These are phyloP conservation scores for Stichopus horrens DNA, from an alignment of 53 echinoderm and acorn worm genomes.

Conservation along the genomic window DNA sequence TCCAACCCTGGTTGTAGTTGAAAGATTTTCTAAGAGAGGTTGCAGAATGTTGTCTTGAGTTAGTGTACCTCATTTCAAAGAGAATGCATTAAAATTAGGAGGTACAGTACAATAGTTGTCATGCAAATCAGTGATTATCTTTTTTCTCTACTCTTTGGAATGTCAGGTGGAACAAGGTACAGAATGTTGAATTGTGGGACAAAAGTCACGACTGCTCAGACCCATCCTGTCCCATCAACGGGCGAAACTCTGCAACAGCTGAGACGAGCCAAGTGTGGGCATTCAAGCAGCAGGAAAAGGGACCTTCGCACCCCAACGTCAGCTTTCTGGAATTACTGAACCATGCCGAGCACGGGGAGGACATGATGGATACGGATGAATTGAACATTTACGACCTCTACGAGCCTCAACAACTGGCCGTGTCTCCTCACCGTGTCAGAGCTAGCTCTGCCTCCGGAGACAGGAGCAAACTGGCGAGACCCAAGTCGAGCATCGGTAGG, in stretches of 20 bases:
- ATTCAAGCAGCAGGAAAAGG: conserved; percentile 6
- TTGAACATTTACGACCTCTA: conserved; percentile 80
- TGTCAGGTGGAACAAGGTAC: conserved; percentile 26
- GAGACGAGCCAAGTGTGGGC: conserved; percentile 38
- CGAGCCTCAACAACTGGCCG: conserved; percentile 62
- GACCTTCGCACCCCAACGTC: conserved; percentile 50
- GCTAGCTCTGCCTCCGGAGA: conserved; percentile 9
- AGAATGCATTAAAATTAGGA: too few species aligned
- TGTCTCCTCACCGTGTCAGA: conserved; percentile 11
- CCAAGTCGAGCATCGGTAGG: conserved; percentile 71
- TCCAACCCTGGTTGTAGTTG: too few species aligned
- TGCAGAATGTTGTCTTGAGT: too few species aligned
- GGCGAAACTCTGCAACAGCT: not conserved
- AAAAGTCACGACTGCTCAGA: conserved; percentile 28
- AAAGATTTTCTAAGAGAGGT: too few species aligned
- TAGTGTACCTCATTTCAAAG: too few species aligned
- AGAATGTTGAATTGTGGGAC: not conserved
- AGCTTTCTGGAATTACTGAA: conserved; percentile 68
- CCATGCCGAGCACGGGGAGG: conserved; percentile 48
- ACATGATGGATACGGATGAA: conserved; percentile 45
- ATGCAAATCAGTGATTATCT: too few species aligned
- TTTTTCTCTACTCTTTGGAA: too few species aligned
- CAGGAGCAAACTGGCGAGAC: conserved; percentile 37
- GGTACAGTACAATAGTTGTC: too few species aligned
- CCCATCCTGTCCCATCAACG: conserved; percentile 36